Percentiles rank a stretch among this genome's conserved stretches.
These are phyloP conservation scores for Anolis carolinensis DNA, from an alignment of 2,113 vertebrate genomes.

Conservation along the genomic window DNA sequence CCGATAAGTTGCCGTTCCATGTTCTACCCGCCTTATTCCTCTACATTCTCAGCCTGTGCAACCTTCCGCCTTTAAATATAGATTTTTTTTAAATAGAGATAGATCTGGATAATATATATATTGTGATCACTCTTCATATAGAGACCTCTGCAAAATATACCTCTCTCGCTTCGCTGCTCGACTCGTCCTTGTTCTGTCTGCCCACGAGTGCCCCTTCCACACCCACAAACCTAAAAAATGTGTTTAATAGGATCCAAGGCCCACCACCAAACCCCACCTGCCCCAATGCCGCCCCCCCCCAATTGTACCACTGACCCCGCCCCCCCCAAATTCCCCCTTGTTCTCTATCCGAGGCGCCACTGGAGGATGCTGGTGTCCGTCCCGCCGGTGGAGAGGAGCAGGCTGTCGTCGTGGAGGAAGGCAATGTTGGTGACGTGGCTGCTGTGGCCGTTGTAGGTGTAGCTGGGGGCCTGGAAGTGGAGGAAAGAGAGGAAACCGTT, in stretches of 20 bases:
- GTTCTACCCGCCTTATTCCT: no score
- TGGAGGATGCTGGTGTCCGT: slow-evolving; percentile 91
- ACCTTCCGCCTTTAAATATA: slow-evolving; percentile 30
- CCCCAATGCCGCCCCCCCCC: background rate
- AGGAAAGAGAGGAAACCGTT: background rate
- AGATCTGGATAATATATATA: slow-evolving; percentile 61
- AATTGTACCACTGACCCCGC: background rate
- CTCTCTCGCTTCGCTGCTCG: background rate
- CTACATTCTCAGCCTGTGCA: slow-evolving; percentile 32
- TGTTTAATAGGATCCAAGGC: background rate
- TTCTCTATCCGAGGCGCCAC: slow-evolving; percentile 82
- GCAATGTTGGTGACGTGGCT: slow-evolving; percentile 94
- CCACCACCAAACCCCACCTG: accelerated
- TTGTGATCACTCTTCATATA: slow-evolving; percentile 61
- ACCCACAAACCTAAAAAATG: background rate
- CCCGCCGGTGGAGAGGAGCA: slow-evolving; percentile 86
- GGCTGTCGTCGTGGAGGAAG: slow-evolving; percentile 86
- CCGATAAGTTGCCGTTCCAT: no score
- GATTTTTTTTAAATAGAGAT: slow-evolving; percentile 13
- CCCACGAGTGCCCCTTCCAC: background rate
- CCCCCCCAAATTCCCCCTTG: accelerated
- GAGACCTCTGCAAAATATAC: slow-evolving; percentile 71
- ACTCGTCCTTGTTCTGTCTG: background rate
- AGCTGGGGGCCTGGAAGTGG: slow-evolving; percentile 80
- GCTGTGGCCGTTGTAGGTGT: slow-evolving; percentile 88